phyloP scores from a whole-genome alignment of 2,888 invertebrate genomes.

The Theodoxus fluviatilis region DNA sequence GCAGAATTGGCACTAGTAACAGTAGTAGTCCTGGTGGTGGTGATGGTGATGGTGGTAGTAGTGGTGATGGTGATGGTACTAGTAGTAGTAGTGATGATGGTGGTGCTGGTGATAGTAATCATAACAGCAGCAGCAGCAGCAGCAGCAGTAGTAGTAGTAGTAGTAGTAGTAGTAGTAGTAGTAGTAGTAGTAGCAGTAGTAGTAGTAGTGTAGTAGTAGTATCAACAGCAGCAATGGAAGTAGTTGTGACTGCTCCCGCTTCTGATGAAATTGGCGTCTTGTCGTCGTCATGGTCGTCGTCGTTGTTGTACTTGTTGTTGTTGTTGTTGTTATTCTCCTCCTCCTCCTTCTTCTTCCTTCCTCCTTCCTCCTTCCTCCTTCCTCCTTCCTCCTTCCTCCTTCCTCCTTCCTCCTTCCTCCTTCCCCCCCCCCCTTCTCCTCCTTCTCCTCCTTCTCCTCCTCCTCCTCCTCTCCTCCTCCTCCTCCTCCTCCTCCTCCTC shows the following conservation, averaged over 20 bases:
- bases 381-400: background rate
- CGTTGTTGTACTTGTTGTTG: background rate
- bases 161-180: constrained; percentile 20
- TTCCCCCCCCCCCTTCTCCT: constrained; percentile 3
- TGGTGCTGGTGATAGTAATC: background rate
- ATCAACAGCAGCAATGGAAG: too few relatives aligned
- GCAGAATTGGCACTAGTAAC: too few relatives aligned
- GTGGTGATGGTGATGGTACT: background rate
- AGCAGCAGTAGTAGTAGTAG: constrained; percentile 14
- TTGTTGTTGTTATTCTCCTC: background rate
- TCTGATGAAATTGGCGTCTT: background rate
- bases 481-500: background rate
- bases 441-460: constrained; percentile 21
- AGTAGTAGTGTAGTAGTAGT: constrained; percentile 8
- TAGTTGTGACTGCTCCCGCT: background rate
- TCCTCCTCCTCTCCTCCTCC: constrained; percentile 13
- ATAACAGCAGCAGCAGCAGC: constrained; percentile 21
- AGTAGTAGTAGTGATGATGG: constrained; percentile 14
- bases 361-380: background rate
- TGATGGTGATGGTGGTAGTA: too few relatives aligned
- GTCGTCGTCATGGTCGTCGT: background rate
- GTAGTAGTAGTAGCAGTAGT: constrained; percentile 17
- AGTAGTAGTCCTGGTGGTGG: too few relatives aligned
- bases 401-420: background rate
- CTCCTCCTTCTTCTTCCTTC: background rate